A percentile compares a stretch with the other conserved stretches of the same genome.
Conservation (phyloP, 1,140 invertebrate genomes). For the Bombus superbus region DNA sequence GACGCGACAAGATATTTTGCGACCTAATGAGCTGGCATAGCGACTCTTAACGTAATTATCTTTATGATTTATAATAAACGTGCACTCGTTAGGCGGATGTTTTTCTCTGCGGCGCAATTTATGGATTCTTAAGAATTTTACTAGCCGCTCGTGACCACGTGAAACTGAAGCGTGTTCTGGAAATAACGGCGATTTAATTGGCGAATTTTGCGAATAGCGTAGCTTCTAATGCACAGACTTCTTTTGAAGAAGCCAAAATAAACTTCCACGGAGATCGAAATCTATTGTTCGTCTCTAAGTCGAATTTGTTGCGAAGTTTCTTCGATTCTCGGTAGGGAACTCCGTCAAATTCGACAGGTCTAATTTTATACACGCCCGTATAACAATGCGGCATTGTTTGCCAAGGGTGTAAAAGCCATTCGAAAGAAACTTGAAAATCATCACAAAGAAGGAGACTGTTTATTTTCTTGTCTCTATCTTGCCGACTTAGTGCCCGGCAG, state of each 20-base stretch:
- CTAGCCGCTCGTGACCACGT: not conserved
- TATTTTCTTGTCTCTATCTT: conserved; percentile 1
- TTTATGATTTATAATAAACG: conserved; percentile 62
- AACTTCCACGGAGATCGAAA: not conserved
- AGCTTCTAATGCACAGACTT: no score
- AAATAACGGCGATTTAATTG: not conserved
- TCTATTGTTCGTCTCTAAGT: not conserved
- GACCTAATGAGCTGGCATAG: conserved; percentile 59
- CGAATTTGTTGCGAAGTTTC: conserved; percentile 1
- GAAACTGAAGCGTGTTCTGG: not conserved
- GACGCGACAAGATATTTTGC: conserved; percentile 50
- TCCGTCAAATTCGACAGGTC: not conserved
- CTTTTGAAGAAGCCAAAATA: not conserved
- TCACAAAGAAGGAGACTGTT: not conserved
- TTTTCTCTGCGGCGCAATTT: not conserved
- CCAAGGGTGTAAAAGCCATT: not conserved
- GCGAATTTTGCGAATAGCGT: not conserved
- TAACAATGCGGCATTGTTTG: conserved; percentile 37
- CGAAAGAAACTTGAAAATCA: not conserved
- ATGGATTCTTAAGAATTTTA: conserved; percentile 4
- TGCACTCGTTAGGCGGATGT: conserved; percentile 20
- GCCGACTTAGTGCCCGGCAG: conserved; percentile 6
- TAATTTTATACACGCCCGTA: not conserved
- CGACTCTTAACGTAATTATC: conserved; percentile 63
- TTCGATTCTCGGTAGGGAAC: not conserved